Base-by-base conservation (phyloP, 1,140 invertebrate species). In the Drosophila pseudoobscura region DNA sequence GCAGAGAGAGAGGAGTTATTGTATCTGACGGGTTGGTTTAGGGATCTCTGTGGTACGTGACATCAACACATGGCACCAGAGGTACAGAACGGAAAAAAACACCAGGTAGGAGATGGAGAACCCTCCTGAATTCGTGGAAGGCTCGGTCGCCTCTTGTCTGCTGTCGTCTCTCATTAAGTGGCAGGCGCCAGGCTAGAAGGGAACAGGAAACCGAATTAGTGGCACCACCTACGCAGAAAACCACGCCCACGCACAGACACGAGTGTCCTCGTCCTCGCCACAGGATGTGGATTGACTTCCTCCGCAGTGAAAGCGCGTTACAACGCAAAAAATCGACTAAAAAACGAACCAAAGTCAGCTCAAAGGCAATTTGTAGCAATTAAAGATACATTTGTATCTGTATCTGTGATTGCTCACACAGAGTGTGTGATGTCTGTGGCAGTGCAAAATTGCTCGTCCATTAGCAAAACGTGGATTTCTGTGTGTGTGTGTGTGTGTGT, bases 391-490 rank as follows among this genome's bases (percentile, higher is more conserved):
- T 71, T 71, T 54, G 69, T 64, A 63, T 77, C 54, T 54, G 69
- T 64, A 63, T 77, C 49, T 68, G 44, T 69, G 49, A 53, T 24
- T 56, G 51, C 51, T 20, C 15, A 9, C 47, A 26, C 24, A 26
- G 24, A 5, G 24, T 5, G 24, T 5, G 11, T 54, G 11, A 17
- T 17, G 17, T 17, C 17, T 63, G 41, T 62, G 57, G 49, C 44
- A 52, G 59, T 60, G 80, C 80, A 41, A 84, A 84, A 80, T 85
- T 85, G 73, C 63, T 57, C 24, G 71, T 66, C 72, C 61, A 83
- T 83, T 84, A 83, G 80, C 75, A 66, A 70, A 65, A 45, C 49
- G 62, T 71, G 72, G 52, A 52, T 64, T 76, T 66, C 35, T 35
- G 31, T 35, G 31, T 39, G 4, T 39, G 9, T 11, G 31, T 35